Evolutionary conservation across 1,140 invertebrate species (phyloP).

Genomic region (Holcopasites calliopsidis): DNA sequence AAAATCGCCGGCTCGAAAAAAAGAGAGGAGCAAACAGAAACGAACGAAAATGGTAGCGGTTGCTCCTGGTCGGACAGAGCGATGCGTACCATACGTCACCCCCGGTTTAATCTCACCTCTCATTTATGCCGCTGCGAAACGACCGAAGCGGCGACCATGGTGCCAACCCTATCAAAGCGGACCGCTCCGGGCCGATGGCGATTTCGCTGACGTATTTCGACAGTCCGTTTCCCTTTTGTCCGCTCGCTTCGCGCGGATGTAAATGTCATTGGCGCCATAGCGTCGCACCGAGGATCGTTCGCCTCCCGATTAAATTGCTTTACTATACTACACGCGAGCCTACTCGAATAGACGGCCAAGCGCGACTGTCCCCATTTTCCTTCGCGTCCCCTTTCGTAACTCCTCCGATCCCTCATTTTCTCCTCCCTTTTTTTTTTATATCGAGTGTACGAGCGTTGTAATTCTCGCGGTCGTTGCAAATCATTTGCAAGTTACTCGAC

Average conservation of each 20-base stretch:
- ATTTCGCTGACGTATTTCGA: constrained; percentile 68
- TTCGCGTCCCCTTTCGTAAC: background rate
- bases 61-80: constrained; percentile 44
- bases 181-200: constrained; percentile 55
- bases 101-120: constrained; percentile 75
- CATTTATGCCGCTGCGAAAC: constrained; percentile 74
- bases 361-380: background rate
- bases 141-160: constrained; percentile 61
- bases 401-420: background rate
- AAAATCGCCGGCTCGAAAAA: constrained; percentile 51
- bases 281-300: constrained; percentile 39
- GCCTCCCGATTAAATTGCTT: constrained; percentile 50
- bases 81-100: constrained; percentile 70
- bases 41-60: constrained; percentile 1
- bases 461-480: background rate
- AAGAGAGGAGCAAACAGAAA: constrained; percentile 24
- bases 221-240: constrained; percentile 62
- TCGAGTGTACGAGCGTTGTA: too few relatives aligned
- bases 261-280: constrained; percentile 64
- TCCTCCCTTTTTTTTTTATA: background rate
- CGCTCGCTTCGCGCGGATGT: constrained; percentile 58
- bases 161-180: constrained; percentile 53
- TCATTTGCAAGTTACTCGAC: background rate
- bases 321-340: background rate
- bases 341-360: background rate